Base-by-base conservation (phyloP, 2,113 vertebrate species). In the Carassius gibelio region DNA sequence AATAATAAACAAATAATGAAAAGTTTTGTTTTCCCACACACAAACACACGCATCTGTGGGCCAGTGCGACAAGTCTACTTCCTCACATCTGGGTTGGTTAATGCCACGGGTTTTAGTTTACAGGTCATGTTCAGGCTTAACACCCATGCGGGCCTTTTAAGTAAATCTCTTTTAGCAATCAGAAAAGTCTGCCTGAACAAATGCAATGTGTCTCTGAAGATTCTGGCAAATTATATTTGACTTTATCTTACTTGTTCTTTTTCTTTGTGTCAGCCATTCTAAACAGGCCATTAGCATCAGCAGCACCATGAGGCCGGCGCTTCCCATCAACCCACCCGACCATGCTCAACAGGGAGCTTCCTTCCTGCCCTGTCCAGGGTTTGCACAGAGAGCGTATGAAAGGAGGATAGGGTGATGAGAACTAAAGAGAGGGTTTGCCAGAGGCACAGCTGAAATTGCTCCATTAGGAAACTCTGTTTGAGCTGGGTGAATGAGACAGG, bases 381-480 rank as follows among this genome's bases (percentile, higher is more conserved):
- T 19, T 59, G 76, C 34, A 79, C 7, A 19, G 76, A 59, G 19
- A 15, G 8, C 23, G 45, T 36, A 66, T n/a, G 23, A 45, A 26
- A 77, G 82, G 68, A 71, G 57, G 52, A 81, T 4, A 72, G 52
- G 64, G 5, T 26, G 50, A 71, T 38, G 75, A 71, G 15, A 93
- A 90, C 88, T 90, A 91, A 80, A 89, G 85, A 77, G 89, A 72
- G 86, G 88, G 87, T 88, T 91, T 84, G 90, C 93, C 90, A 48
- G 89, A 89, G 92, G 93, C 93, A 76, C 83, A 85, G 91, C 89
- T 89, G 87, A 93, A 93, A 94, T 94, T 92, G 92, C 83, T 92
- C 93, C 84, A 93, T 94, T 94, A 92, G 76, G 14, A 87, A 48
- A 79, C 89, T 92, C 89, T 85, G 89, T 92, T 90, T 91, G 89